phyloP scores from a whole-genome alignment of 1,140 invertebrate genomes.

The Microplitis mediator region DNA sequence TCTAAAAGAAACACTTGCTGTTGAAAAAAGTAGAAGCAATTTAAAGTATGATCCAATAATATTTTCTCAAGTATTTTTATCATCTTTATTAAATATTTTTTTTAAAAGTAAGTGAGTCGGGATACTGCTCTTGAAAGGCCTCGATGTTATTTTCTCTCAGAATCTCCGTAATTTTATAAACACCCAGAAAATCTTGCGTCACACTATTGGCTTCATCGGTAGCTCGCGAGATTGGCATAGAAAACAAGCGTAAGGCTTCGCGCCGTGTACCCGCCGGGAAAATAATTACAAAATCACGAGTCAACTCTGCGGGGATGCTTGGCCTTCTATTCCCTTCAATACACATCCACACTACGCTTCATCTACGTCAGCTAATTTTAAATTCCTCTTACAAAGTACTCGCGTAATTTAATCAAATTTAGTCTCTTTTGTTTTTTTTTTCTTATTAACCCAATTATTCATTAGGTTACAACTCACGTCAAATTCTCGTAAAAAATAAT shows the following conservation, averaged over 20 bases:
- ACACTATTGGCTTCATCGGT: slow-evolving; percentile 47
- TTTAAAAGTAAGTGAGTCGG: neutral
- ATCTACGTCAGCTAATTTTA: neutral
- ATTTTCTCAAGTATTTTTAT: too few relatives aligned
- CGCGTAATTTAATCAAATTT: neutral
- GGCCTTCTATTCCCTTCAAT: neutral
- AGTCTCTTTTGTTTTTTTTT: neutral
- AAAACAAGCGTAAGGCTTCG: slow-evolving; percentile 48
- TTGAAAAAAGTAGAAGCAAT: too few relatives aligned
- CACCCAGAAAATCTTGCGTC: slow-evolving; percentile 62
- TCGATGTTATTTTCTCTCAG: slow-evolving; percentile 47
- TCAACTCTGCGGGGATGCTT: slow-evolving; percentile 8
- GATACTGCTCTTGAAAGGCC: slow-evolving; percentile 37
- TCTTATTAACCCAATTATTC: neutral
- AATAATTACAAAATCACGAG: slow-evolving; percentile 58
- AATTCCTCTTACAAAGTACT: neutral
- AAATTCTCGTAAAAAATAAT: neutral
- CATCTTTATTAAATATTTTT: neutral
- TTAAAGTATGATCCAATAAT: too few relatives aligned
- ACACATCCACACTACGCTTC: neutral
- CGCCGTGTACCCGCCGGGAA: slow-evolving; percentile 45
- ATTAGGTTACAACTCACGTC: neutral
- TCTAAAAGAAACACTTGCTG: too few relatives aligned
- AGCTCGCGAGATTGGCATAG: slow-evolving; percentile 53
- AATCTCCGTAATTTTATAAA: slow-evolving; percentile 63